Base-by-base conservation (phyloP, 2,113 vertebrate genomes). In the Strigops habroptila region DNA sequence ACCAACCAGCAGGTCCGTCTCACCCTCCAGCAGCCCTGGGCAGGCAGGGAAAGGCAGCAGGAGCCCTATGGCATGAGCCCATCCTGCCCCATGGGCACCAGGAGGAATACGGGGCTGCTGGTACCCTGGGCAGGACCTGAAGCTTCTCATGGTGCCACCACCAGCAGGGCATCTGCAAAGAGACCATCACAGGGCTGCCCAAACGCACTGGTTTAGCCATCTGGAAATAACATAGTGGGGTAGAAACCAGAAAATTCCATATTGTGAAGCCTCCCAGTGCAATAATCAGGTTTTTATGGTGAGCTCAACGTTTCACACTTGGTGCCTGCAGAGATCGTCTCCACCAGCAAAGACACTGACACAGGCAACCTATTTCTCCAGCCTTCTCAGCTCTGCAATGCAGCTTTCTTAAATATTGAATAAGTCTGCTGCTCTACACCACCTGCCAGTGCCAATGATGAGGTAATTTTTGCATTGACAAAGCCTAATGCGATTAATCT, bases 351-450 rank as follows among this genome's bases (percentile, higher is more conserved):
- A 93, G 92, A 82, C 89, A 96, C 93, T 90, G 95, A 96, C 91
- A 93, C 95, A 93, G 88, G 86, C 94, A 90, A 92, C 95, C 92
- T 93, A 91, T 93, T 95, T 95, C 80, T 81, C 88, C 90, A 89
- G 65, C 68, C 73, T 86, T 55, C 95, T 82, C 60, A 68, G 96
- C 97, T 95, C 98, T 97, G 97, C 97, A 98, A 96, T 97, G 97
- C 98, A 97, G 98, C 93, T 95, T 97, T 95, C 97, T 97, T 96
- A 97, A 97, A 97, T 95, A 97, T 93, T 96, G 96, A 97, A 95
- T 86, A 97, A 92, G 89, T 84, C 94, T 95, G 94, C 96, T 55
- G 85, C 88, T 94, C 96, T 76, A 64, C 92, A 43, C 93, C 95
- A 86, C 93, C 95, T 82, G 96, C 96, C 43, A 60, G 75, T 52